phyloP scores from a whole-genome alignment of 2,797 vertebrate genomes.

The Limnodromus scolopaceus region DNA sequence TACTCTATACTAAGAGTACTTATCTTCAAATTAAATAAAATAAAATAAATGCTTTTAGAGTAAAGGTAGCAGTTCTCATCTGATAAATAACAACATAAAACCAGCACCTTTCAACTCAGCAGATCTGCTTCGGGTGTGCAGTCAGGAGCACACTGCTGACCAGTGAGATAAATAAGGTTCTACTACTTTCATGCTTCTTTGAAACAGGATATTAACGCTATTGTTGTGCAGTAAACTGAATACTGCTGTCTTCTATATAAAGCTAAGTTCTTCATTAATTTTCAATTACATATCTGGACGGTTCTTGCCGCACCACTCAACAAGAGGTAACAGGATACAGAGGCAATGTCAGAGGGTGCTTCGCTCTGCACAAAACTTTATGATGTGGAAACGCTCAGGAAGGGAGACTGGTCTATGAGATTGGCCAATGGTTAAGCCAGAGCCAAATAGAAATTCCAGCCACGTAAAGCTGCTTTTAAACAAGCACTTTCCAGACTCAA shows the following conservation, averaged over 20 bases:
- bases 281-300: not conserved
- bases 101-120: not conserved
- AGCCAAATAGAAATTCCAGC: not conserved
- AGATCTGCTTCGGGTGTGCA: not conserved
- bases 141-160: conserved; percentile 24
- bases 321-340: not conserved
- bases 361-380: fast-evolving
- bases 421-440: not conserved
- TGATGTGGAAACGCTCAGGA: not conserved
- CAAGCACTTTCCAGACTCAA: not conserved
- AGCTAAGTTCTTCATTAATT: conserved; percentile 1
- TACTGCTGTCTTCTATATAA: not conserved
- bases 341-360: not conserved
- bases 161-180: not conserved
- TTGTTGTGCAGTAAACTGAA: not conserved
- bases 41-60: not conserved
- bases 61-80: not conserved
- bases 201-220: not conserved
- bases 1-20: not conserved
- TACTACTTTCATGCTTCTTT: not conserved
- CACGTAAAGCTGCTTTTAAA: not conserved
- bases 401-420: not conserved
- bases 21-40: conserved; percentile 5
- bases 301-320: not conserved
- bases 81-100: conserved; percentile 20